Percentiles rank a stretch among this genome's conserved stretches.
Evolutionary conservation across 2,797 vertebrate genomes (phyloP).

Genomic region (Melanogrammus aeglefinus): DNA sequence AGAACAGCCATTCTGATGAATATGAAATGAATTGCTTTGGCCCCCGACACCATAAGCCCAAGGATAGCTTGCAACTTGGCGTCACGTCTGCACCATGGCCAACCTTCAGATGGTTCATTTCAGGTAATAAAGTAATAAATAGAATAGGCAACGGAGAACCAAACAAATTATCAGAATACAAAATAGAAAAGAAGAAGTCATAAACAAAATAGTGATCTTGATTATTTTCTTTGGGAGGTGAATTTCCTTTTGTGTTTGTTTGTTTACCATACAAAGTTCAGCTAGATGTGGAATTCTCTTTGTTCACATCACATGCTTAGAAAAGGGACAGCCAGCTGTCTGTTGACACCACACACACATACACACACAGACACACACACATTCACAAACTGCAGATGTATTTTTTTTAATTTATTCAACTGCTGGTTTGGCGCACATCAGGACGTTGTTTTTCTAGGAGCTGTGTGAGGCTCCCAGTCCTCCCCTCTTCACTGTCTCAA

Average conservation of each 20-base stretch:
- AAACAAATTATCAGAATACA: constrained; percentile 32
- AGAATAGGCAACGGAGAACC: constrained; percentile 15
- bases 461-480: constrained; percentile 42
- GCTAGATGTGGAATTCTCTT: not conserved
- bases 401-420: not conserved
- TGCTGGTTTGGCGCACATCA: not conserved
- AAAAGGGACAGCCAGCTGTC: constrained; percentile 44
- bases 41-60: constrained; percentile 75
- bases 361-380: not conserved
- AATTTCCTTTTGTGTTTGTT: not conserved
- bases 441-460: constrained; percentile 44
- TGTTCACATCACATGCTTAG: constrained; percentile 33
- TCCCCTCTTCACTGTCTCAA: constrained; percentile 40
- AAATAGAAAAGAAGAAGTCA: constrained; percentile 14
- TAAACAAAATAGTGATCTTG: not conserved
- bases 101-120: constrained; percentile 35
- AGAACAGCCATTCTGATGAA: constrained; percentile 77
- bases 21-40: constrained; percentile 80
- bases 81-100: constrained; percentile 46
- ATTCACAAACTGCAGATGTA: constrained; percentile 12
- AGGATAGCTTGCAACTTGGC: constrained; percentile 65
- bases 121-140: not conserved
- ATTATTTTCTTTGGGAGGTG: not conserved
- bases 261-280: not conserved
- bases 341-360: not conserved